A percentile compares a stretch with the other conserved stretches of the same genome.
Evolutionary conservation across 2,113 vertebrate species (phyloP).

Genomic region (Grus americana): DNA sequence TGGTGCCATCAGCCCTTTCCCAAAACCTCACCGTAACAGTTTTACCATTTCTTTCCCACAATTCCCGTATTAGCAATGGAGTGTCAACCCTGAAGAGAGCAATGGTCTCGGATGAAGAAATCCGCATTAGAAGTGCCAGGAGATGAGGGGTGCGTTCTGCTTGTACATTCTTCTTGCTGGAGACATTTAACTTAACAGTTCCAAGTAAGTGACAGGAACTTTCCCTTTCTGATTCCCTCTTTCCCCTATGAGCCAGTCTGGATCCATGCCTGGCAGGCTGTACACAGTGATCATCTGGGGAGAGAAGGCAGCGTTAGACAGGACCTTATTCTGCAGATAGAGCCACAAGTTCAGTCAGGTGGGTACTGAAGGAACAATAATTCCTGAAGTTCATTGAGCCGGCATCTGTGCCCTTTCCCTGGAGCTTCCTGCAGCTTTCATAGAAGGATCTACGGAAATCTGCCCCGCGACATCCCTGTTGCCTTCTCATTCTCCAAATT

Average conservation of each 20-base stretch:
- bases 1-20: neutral
- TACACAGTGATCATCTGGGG: slow-evolving; percentile 93
- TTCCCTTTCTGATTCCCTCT: slow-evolving; percentile 92
- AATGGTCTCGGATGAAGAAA: slow-evolving; percentile 45
- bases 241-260: slow-evolving; percentile 95
- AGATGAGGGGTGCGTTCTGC: slow-evolving; percentile 41
- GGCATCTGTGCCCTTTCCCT: neutral
- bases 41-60: neutral
- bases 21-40: neutral
- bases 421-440: neutral
- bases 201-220: slow-evolving; percentile 96
- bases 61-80: slow-evolving; percentile 1
- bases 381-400: neutral
- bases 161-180: slow-evolving; percentile 7
- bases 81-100: slow-evolving; percentile 35
- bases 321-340: neutral
- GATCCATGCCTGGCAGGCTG: slow-evolving; percentile 95
- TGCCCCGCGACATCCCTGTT: neutral
- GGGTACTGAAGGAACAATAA: neutral
- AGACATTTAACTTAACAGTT: slow-evolving; percentile 88
- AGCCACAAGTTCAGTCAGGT: neutral
- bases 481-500: neutral
- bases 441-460: neutral
- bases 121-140: slow-evolving; percentile 36
- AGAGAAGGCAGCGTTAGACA: neutral